Conservation (phyloP, 2,888 invertebrate species). For the Archips crataeganus region DNA sequence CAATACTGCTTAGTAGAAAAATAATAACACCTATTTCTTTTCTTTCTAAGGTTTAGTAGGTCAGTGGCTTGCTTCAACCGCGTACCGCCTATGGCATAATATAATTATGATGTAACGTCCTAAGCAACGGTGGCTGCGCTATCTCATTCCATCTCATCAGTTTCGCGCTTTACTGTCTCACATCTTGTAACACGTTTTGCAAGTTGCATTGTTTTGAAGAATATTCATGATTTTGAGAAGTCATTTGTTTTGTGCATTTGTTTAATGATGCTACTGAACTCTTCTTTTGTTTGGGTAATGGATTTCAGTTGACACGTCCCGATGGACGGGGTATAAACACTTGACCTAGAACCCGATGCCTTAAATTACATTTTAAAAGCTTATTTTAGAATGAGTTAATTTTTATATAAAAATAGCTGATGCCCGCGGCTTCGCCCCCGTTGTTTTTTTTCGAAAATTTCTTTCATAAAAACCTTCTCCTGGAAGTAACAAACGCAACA, state of each 20-base stretch:
- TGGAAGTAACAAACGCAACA: too few species aligned
- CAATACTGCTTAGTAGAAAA: constrained; percentile 6
- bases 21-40: constrained; percentile 27
- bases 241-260: constrained; percentile 14
- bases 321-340: neutral
- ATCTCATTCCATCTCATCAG: constrained; percentile 31
- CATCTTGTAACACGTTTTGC: constrained; percentile 36
- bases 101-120: constrained; percentile 36
- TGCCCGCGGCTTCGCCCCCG: too few species aligned
- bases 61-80: constrained; percentile 41
- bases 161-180: constrained; percentile 25
- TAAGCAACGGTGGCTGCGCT: constrained; percentile 29
- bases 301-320: neutral
- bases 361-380: neutral
- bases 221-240: constrained; percentile 24
- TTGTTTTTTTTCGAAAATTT: too few species aligned
- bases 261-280: constrained; percentile 12
- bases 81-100: constrained; percentile 42
- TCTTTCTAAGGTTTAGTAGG: constrained; percentile 42
- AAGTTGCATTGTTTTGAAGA: constrained; percentile 39
- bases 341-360: constrained; percentile 7
- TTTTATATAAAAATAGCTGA: too few species aligned
- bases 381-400: neutral
- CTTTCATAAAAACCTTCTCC: too few species aligned
- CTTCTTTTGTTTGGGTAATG: constrained; percentile 10